Base-by-base conservation (phyloP, 2,888 invertebrate genomes). In the Epinotia bilunana region DNA sequence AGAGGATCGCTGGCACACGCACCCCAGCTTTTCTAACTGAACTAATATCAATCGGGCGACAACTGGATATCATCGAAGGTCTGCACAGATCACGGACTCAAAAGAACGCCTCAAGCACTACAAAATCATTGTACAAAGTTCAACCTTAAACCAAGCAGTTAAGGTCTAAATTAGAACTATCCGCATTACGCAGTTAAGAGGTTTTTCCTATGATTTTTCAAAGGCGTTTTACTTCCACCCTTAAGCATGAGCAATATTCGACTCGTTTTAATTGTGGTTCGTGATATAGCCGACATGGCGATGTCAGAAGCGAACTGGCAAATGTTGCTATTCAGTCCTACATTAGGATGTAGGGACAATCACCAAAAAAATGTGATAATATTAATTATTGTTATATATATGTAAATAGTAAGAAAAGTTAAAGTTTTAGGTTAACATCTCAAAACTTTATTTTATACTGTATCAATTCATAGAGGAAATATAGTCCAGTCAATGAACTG, bases 1-100 rank as follows among this genome's bases (percentile, higher is more conserved):
- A 6, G 33, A 11, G 28, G 4, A 0, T n/a, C 68, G 58, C 68
- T 46, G 1, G 9, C 68, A 69, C 57, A 58, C 0, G 58, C 23
- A 12, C 43, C 58, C 3, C 58, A 20, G 6, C 57, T 58, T 4
- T n/a, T n/a, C 67, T 55, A 39, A 57, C 23, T 5, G 23, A 58
- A 43, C 16, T n/a, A 57, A 23, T 68, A 23, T 46, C 58, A 58
- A 58, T 69, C 58, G 23, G 57, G 23, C 20, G 68, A 69, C 68
- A 69, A 20, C 68, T 58, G 68, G 68, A 69, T 46, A 69, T 43
- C 33, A 69, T 20, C 39, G 68, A 69, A 69, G 68, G 68, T 69
- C 58, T 57, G 20, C 12, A n/a, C 18, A 67, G 1, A 57, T 39
- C 20, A 6, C 13, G 43, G 13, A 4, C 23, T 4, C 23, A 13